phyloP scores from a whole-genome alignment of 2,113 vertebrate genomes.

The Corvus moneduloides region DNA sequence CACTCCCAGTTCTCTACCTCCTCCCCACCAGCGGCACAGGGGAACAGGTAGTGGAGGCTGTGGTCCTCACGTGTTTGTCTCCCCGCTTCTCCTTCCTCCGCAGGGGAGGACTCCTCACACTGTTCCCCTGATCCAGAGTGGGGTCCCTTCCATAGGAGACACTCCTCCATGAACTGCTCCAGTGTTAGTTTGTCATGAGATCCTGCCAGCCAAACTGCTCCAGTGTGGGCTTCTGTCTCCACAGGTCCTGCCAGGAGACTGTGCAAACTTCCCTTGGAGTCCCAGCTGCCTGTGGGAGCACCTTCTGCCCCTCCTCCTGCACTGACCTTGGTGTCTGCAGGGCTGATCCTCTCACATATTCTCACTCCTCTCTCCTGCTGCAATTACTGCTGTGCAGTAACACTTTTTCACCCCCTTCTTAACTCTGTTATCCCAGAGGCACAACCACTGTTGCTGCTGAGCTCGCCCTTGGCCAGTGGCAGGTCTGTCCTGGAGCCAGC shows the following conservation, averaged over 20 bases:
- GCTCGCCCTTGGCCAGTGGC: not conserved
- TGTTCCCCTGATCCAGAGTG: not conserved
- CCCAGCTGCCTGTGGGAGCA: not conserved
- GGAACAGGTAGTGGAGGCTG: not conserved
- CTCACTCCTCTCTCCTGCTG: not conserved
- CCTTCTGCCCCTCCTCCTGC: not conserved
- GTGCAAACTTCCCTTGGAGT: not conserved
- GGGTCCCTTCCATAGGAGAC: not conserved
- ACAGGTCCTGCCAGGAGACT: not conserved
- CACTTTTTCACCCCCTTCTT: not conserved
- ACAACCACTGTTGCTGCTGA: not conserved
- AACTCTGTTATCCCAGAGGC: not conserved
- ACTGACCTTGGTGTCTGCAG: not conserved
- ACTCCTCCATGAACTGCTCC: not conserved
- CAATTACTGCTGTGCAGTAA: not conserved
- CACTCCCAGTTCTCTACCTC: not conserved
- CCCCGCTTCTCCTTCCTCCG: accelerated
- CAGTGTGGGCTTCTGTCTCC: not conserved
- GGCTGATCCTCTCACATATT: not conserved
- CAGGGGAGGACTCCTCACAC: not conserved
- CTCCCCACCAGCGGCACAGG: accelerated
- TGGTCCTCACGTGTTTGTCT: not conserved
- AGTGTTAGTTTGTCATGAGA: accelerated
- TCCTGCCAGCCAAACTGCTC: not conserved
- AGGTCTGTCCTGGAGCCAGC: not conserved